A percentile compares a stretch with the other conserved stretches of the same genome.
Evolutionary conservation across 2,113 vertebrate genomes (phyloP).

Genomic region (Phycodurus eques): DNA sequence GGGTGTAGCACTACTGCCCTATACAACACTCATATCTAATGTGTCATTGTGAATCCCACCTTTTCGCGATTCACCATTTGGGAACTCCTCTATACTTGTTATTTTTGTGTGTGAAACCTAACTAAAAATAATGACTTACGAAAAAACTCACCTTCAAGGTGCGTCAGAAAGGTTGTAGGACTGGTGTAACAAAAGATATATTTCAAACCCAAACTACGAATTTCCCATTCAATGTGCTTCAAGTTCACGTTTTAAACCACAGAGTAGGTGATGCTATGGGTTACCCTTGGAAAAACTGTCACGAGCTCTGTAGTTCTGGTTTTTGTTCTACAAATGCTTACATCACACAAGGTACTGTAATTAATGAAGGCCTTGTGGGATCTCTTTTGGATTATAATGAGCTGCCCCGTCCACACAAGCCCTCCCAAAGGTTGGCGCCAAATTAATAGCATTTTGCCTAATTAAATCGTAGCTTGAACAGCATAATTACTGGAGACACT

Average conservation of each 20-base stretch:
- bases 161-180: no score
- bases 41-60: no score
- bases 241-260: background rate
- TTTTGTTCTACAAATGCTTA: slow-evolving; percentile 30
- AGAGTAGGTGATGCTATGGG: slow-evolving; percentile 38
- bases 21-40: no score
- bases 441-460: slow-evolving; percentile 20
- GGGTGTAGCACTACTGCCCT: no score
- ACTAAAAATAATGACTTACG: no score
- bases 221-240: no score
- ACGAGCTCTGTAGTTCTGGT: slow-evolving; percentile 19
- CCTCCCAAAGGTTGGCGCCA: slow-evolving; percentile 7
- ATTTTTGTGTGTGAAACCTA: no score
- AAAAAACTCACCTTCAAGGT: no score
- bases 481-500: slow-evolving; percentile 14
- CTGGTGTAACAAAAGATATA: no score
- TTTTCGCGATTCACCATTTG: no score
- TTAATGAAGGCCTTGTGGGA: slow-evolving; percentile 17
- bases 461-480: slow-evolving; percentile 14
- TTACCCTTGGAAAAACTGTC: slow-evolving; percentile 24
- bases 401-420: background rate
- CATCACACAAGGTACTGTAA: slow-evolving; percentile 35
- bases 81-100: no score
- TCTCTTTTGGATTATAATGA: slow-evolving; percentile 41
- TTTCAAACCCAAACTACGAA: no score